Evolutionary conservation across 2,797 vertebrate genomes (phyloP).

Genomic region (Holocentrus rufus): DNA sequence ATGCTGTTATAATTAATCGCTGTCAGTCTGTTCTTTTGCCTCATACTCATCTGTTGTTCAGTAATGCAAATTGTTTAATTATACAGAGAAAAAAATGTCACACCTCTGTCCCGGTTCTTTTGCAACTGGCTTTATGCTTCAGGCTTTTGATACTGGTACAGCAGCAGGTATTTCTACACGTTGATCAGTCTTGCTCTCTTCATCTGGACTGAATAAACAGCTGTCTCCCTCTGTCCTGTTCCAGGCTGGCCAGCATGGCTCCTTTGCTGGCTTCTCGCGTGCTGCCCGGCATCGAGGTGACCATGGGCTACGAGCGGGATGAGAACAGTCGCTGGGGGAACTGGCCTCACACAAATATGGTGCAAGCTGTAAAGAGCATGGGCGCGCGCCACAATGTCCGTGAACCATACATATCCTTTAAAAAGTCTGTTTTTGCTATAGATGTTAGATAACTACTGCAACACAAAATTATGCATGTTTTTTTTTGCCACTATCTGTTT

Average conservation of each 20-base stretch:
- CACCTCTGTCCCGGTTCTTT: not conserved
- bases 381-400: conserved; percentile 76
- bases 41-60: not conserved
- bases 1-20: too few relatives aligned
- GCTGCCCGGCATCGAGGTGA: conserved; percentile 80
- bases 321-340: conserved; percentile 80
- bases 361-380: conserved; percentile 81
- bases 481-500: not conserved
- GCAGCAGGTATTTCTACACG: not conserved
- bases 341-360: conserved; percentile 81
- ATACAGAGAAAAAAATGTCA: not conserved
- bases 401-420: conserved; percentile 82
- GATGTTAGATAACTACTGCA: not conserved
- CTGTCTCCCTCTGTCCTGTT: conserved; percentile 4
- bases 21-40: too few relatives aligned
- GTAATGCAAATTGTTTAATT: not conserved
- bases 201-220: not conserved
- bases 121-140: not conserved
- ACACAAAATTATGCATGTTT: not conserved
- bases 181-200: conserved; percentile 2
- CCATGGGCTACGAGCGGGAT: conserved; percentile 81
- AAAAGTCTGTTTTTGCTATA: not conserved
- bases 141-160: not conserved
- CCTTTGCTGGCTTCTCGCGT: conserved; percentile 79
- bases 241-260: conserved; percentile 80